These are phyloP conservation scores for Paralvinella palmiformis DNA, from an alignment of 1,140 invertebrate genomes.

Conservation along the genomic window DNA sequence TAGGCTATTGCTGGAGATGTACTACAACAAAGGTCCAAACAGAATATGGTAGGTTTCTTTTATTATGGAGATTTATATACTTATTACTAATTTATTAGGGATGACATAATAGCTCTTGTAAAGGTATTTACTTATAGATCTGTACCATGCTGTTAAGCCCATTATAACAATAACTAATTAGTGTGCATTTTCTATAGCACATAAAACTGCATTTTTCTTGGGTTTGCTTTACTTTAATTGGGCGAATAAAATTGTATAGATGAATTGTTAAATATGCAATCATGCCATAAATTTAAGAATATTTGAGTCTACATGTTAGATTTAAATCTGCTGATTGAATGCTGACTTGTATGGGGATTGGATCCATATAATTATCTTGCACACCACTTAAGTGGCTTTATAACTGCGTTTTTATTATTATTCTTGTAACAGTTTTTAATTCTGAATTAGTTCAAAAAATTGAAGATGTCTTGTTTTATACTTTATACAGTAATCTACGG, in stretches of 20 bases:
- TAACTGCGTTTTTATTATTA: background rate
- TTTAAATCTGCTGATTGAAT: background rate
- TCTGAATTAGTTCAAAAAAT: background rate
- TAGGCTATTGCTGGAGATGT: slow-evolving; percentile 68
- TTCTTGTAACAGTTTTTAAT: background rate
- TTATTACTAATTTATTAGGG: background rate
- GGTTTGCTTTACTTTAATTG: background rate
- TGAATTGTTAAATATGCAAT: background rate
- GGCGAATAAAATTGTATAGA: background rate
- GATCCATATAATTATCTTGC: background rate
- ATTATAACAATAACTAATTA: background rate
- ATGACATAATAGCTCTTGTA: too few species aligned
- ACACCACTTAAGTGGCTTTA: background rate
- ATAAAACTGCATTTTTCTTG: background rate
- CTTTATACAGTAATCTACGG: slow-evolving; percentile 58
- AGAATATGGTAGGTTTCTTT: slow-evolving; percentile 62
- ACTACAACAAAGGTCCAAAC: slow-evolving; percentile 66
- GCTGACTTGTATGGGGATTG: background rate
- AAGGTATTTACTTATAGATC: too few species aligned
- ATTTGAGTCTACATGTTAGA: background rate
- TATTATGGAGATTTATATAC: background rate
- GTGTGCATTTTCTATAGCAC: background rate
- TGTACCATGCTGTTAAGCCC: too few species aligned
- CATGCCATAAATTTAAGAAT: background rate
- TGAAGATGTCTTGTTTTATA: slow-evolving; percentile 3